These are phyloP conservation scores for Mastomys coucha DNA, from an alignment of 2,113 vertebrate genomes.

Conservation along the genomic window DNA sequence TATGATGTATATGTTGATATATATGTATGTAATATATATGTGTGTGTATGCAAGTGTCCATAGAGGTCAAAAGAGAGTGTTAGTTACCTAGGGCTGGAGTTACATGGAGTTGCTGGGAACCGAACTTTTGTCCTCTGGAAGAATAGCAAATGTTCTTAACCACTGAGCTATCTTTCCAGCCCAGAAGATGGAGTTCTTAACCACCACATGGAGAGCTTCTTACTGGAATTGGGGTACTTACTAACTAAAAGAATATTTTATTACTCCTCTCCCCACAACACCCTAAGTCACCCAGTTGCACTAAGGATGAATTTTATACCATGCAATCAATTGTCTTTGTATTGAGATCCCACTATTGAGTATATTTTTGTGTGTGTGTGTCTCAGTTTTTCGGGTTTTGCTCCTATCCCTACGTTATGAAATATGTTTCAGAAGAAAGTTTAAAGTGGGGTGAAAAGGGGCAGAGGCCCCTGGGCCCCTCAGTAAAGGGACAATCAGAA, in stretches of 20 bases:
- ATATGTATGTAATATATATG: neutral
- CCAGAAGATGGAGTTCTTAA: neutral
- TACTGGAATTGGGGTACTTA: neutral
- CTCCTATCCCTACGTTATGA: neutral
- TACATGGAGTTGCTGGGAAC: neutral
- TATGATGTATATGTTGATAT: neutral
- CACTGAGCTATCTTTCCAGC: neutral
- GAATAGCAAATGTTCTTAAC: neutral
- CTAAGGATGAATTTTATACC: neutral
- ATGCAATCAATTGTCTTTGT: neutral
- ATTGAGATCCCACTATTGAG: neutral
- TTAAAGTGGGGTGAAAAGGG: neutral
- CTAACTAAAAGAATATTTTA: neutral
- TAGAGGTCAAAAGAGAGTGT: too few relatives aligned
- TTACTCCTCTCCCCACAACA: rapidly evolving
- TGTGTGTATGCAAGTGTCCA: neutral
- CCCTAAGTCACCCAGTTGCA: neutral
- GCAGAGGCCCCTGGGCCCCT: neutral
- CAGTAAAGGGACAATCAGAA: neutral
- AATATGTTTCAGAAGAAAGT: neutral
- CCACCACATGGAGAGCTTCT: neutral
- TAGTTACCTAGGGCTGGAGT: neutral
- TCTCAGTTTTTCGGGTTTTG: neutral
- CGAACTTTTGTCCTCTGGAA: neutral
- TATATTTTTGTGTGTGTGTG: neutral